These are phyloP conservation scores for Xenops minutus DNA, from an alignment of 2,797 vertebrate species.

Conservation along the genomic window DNA sequence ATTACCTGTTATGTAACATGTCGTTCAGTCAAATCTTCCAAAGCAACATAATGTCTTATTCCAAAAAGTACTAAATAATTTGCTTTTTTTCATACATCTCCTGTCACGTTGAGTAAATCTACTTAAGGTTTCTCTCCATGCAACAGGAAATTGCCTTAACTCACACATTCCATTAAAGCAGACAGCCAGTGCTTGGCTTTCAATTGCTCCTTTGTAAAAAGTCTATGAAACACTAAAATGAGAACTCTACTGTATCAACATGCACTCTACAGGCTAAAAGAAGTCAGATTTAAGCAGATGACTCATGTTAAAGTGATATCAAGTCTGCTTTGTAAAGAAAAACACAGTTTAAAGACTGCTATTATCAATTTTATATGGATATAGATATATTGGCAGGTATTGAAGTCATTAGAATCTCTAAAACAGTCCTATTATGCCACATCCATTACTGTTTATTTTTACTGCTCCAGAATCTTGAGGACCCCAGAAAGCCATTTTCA, in stretches of 20 bases:
- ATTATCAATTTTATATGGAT: background rate
- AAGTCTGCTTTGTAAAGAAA: background rate
- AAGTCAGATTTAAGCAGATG: background rate
- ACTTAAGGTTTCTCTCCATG: slow-evolving; percentile 51
- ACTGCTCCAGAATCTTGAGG: background rate
- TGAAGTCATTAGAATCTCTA: background rate
- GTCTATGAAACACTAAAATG: background rate
- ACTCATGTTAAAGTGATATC: background rate
- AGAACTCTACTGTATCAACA: slow-evolving; percentile 28
- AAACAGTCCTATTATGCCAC: background rate
- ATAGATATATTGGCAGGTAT: background rate
- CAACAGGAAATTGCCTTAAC: slow-evolving; percentile 66
- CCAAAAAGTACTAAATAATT: slow-evolving; percentile 52
- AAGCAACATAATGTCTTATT: slow-evolving; percentile 14
- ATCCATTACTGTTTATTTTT: background rate
- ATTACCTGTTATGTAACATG: slow-evolving; percentile 41
- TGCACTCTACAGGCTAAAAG: background rate
- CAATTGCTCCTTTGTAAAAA: slow-evolving; percentile 58
- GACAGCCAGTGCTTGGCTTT: slow-evolving; percentile 21
- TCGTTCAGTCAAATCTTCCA: slow-evolving; percentile 14
- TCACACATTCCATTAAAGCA: slow-evolving; percentile 49
- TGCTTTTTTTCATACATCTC: slow-evolving; percentile 37
- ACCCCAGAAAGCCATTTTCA: background rate
- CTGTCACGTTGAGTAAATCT: slow-evolving; percentile 58
- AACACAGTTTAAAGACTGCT: background rate